Percentiles rank a stretch among this genome's conserved stretches.
Conservation (phyloP, 2,888 invertebrate species). For the Lacanobia wlatinum region DNA sequence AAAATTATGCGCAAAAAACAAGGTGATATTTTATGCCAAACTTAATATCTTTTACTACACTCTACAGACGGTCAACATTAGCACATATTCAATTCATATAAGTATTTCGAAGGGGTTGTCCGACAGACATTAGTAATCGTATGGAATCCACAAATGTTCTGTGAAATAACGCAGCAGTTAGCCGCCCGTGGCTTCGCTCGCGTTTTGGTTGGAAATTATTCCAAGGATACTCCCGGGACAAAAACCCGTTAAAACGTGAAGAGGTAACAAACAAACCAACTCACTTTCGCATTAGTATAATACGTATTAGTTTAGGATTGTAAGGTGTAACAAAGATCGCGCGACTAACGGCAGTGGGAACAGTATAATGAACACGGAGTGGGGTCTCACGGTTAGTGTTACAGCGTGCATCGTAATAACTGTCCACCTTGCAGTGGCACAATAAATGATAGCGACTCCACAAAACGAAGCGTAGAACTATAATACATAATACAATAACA, state of each 20-base stretch:
- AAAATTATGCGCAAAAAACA: conserved; percentile 54
- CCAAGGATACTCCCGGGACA: no score
- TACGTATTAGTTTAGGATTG: background rate
- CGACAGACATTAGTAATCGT: conserved; percentile 4
- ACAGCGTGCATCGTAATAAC: conserved; percentile 68
- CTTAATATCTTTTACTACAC: conserved; percentile 18
- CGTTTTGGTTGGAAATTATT: no score
- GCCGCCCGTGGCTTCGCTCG: no score
- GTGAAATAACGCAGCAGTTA: conserved; percentile 23
- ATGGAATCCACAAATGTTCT: conserved; percentile 1
- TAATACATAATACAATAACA: conserved; percentile 12
- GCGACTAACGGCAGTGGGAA: conserved; percentile 64
- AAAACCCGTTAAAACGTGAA: no score
- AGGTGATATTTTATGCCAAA: conserved; percentile 30
- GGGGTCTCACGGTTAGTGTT: conserved; percentile 73
- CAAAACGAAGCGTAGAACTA: conserved; percentile 18
- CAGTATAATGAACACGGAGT: conserved; percentile 62
- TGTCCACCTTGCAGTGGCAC: conserved; percentile 66
- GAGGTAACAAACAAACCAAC: no score
- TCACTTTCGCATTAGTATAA: no score
- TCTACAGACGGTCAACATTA: conserved; percentile 60
- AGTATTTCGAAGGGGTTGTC: conserved; percentile 6
- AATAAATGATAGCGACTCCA: conserved; percentile 39
- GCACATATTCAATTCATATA: conserved; percentile 40
- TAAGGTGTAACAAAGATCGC: conserved; percentile 35